Conservation (phyloP, 2,113 vertebrate genomes). For the Hassar affinis region DNA sequence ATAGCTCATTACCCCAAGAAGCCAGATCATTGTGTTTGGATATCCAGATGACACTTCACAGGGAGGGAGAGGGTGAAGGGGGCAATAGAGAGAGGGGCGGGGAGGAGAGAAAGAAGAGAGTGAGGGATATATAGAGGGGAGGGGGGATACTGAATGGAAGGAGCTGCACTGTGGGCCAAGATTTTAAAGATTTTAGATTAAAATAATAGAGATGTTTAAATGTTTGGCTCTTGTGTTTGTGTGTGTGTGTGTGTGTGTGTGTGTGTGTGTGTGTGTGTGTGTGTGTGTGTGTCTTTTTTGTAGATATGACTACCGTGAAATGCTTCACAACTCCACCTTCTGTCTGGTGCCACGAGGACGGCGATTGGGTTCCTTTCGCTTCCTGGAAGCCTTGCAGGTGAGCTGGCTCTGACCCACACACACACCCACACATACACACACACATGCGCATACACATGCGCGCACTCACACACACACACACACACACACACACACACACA, state of each 20-base stretch:
- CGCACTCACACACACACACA: neutral
- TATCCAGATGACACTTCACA: constrained; percentile 64
- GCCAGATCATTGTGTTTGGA: constrained; percentile 68
- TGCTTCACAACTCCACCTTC: constrained; percentile 99
- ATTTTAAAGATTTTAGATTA: neutral
- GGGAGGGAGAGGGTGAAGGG: constrained; percentile 47
- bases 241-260: too few relatives aligned
- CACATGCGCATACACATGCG: too few relatives aligned
- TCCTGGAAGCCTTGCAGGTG: constrained; percentile 93
- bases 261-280: too few relatives aligned
- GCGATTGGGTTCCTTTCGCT: constrained; percentile 96
- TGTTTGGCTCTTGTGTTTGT: neutral
- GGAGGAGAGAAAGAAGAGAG: constrained; percentile 43
- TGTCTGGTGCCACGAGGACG: constrained; percentile 97
- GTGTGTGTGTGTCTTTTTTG: constrained; percentile 7
- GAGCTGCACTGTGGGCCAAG: constrained; percentile 1
- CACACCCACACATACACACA: too few relatives aligned
- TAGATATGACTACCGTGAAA: constrained; percentile 98
- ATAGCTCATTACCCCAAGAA: constrained; percentile 68
- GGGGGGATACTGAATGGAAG: constrained; percentile 6
- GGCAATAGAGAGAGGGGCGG: constrained; percentile 8
- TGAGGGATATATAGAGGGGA: too few relatives aligned
- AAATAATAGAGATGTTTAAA: neutral
- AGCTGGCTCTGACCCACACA: constrained; percentile 54
- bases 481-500: constrained; percentile 11